A percentile compares a stretch with the other conserved stretches of the same genome.
Conservation (phyloP, 2,888 invertebrate genomes). For the Meiosimyza decipiens region DNA sequence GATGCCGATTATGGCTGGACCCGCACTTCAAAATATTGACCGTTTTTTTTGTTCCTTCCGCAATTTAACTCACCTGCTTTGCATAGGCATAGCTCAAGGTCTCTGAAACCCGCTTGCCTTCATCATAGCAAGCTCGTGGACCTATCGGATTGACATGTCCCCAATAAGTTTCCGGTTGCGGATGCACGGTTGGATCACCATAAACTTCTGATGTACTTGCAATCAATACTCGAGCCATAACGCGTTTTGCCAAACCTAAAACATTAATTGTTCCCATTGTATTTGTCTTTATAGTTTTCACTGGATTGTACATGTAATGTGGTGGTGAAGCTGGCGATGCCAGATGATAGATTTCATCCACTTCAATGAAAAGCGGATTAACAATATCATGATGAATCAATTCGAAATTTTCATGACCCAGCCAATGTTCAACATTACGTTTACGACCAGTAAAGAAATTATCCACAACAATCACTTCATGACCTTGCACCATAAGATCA, state of each 20-base stretch:
- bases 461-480: slow-evolving; percentile 96
- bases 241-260: slow-evolving; percentile 90
- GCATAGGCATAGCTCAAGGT: slow-evolving; percentile 95
- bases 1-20: not conserved
- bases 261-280: slow-evolving; percentile 94
- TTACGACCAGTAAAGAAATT: slow-evolving; percentile 99
- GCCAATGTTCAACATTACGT: slow-evolving; percentile 98
- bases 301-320: slow-evolving; percentile 99
- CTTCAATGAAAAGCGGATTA: slow-evolving; percentile 96
- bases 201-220: slow-evolving; percentile 99
- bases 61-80: slow-evolving; percentile 74
- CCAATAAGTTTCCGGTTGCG: slow-evolving; percentile 98
- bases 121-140: slow-evolving; percentile 97
- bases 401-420: slow-evolving; percentile 99
- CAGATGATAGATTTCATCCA: slow-evolving; percentile 97
- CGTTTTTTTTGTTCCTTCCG: not conserved
- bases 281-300: slow-evolving; percentile 99
- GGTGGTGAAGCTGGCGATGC: slow-evolving; percentile 99
- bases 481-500: slow-evolving; percentile 92
- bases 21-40: not conserved
- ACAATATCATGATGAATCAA: slow-evolving; percentile 99
- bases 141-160: slow-evolving; percentile 99
- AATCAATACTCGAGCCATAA: slow-evolving; percentile 91
- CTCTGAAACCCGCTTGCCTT: slow-evolving; percentile 98
- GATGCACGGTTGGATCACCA: slow-evolving; percentile 98